Percentiles rank a stretch among this genome's conserved stretches.
Conservation (phyloP, 2,888 invertebrate genomes). For the Nephrotoma guestfalica region DNA sequence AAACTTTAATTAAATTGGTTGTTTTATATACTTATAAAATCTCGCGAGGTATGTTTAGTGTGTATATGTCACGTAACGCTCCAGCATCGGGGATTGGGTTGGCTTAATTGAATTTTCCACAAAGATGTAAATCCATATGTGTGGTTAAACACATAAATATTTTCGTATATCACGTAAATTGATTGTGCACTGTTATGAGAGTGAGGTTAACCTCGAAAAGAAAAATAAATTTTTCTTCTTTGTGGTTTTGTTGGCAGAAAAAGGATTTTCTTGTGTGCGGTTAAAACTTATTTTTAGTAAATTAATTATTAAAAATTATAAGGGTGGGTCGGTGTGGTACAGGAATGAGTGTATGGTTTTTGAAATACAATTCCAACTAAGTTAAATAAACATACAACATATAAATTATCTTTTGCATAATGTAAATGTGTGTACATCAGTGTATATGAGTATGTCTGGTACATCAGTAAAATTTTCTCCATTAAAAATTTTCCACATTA, state of each 20-base stretch:
- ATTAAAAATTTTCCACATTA: background rate
- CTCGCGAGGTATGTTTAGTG: background rate
- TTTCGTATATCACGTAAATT: background rate
- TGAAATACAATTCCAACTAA: background rate
- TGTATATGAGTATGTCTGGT: background rate
- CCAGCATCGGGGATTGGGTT: background rate
- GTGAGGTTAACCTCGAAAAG: background rate
- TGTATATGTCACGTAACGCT: background rate
- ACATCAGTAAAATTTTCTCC: background rate
- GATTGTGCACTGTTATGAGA: background rate
- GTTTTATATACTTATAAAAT: background rate
- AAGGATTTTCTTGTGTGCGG: background rate
- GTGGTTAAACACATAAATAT: background rate
- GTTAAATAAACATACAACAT: background rate
- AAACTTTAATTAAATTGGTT: background rate
- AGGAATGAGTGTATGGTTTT: background rate
- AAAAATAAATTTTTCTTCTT: background rate
- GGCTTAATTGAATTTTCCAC: background rate
- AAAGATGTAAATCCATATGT: background rate
- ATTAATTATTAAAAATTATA: background rate
- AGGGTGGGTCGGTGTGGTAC: background rate
- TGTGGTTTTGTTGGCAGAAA: background rate
- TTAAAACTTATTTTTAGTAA: background rate
- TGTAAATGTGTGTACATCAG: background rate
- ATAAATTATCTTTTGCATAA: background rate